Evolutionary conservation across 2,113 vertebrate genomes (phyloP).

Genomic region (Prionailurus viverrinus): DNA sequence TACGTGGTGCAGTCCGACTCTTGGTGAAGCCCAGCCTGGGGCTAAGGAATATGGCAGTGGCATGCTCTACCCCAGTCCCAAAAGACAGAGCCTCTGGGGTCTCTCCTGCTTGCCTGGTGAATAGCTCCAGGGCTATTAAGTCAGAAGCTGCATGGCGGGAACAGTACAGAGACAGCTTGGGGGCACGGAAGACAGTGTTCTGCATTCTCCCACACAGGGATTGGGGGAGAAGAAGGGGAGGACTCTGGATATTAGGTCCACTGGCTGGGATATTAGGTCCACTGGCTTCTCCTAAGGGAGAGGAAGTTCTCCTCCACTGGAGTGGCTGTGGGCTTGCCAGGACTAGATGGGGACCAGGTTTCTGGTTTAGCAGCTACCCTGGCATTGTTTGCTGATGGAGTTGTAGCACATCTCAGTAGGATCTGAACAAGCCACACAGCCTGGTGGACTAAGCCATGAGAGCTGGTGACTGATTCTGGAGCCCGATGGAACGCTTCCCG

Average conservation of each 20-base stretch:
- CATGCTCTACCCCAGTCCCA: neutral
- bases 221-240: neutral
- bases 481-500: neutral
- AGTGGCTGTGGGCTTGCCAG: neutral
- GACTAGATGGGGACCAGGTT: neutral
- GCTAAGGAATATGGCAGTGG: neutral
- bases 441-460: neutral
- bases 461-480: neutral
- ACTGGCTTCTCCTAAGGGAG: neutral
- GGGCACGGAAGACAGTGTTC: neutral
- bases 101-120: neutral
- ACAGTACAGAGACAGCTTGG: neutral
- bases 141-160: neutral
- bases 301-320: neutral
- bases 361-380: neutral
- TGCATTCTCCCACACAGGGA: neutral
- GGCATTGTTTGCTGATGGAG: neutral
- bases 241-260: neutral
- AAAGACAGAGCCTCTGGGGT: neutral
- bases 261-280: too few species aligned
- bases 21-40: neutral
- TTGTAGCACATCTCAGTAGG: neutral
- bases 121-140: neutral
- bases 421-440: neutral
- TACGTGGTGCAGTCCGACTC: fast-evolving